Base-by-base conservation (phyloP, 2,888 invertebrate species). In the Epsilonema sp. region DNA sequence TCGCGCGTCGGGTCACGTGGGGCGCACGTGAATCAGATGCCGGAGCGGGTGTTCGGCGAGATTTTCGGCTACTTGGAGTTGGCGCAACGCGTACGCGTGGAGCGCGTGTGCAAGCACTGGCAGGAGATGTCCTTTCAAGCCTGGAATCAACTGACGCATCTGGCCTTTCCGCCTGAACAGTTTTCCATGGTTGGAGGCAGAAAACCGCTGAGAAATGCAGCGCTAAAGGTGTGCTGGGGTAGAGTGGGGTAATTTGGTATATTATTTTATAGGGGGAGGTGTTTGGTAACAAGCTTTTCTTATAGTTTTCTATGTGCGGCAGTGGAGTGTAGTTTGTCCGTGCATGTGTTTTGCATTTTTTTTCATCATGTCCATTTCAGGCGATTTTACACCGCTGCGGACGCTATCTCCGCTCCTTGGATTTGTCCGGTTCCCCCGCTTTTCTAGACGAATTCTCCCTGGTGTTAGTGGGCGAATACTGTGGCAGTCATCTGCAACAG, bases 41-140 rank as follows among this genome's bases (percentile, higher is more conserved):
- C 61, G 0, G 39, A 50, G 1, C 39, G 43, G 22, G 56, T 54
- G n/a, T 44, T 62, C 4, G 52, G 54, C 23, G 40, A 52, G n/a
- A 52, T 63, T 5, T 51, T 63, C 20, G 49, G 56, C 5, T 54
- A 54, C 43, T 43, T 60, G n/a, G 53, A 53, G 1, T 47, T 58
- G 3, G 43, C 53, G 8, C 62, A 63, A 38, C 56, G 60, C 26
- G 53, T 63, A 19, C 51, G 58, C n/a, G 20, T 59, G 13, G 63
- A 63, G 50, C 49, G 61, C 22, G 58, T 59, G 21, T 60, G 54
- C 52, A 62, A 62, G 45, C 48, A 51, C 26, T 63, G 57, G 54
- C 54, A 60, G 48, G 63, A 63, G 45, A 51, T 53, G 11, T 55
- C 58, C 1, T 31, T 31, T 31, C 16, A 8, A 31, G 31, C 16